These are phyloP conservation scores for Stomatorhinus walkeri DNA, from an alignment of 2,797 vertebrate genomes.

Conservation along the genomic window DNA sequence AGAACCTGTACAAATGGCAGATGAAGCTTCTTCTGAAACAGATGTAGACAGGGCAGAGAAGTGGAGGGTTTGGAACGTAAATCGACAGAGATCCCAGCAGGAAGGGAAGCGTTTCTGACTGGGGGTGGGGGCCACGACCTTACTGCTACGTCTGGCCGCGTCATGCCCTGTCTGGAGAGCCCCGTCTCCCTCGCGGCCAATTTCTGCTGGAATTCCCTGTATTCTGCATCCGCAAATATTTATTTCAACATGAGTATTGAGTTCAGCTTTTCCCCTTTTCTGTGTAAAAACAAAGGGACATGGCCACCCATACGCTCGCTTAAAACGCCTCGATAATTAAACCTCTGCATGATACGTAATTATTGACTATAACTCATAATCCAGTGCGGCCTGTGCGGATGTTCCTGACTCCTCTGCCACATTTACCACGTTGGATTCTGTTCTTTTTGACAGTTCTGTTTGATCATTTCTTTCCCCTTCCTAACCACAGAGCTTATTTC, in stretches of 20 bases:
- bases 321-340: constrained; percentile 43
- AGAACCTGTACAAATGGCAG: neutral
- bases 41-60: neutral
- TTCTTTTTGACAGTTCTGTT: neutral
- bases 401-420: neutral
- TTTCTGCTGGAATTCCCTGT: constrained; percentile 30
- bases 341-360: constrained; percentile 27
- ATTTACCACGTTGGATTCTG: neutral
- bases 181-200: constrained; percentile 33
- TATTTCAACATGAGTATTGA: constrained; percentile 45
- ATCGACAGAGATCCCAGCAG: neutral
- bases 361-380: constrained; percentile 36
- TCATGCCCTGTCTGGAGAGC: constrained; percentile 15
- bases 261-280: constrained; percentile 32
- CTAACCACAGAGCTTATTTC: neutral
- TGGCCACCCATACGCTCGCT: constrained; percentile 33
- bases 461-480: neutral
- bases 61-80: neutral
- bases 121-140: neutral
- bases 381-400: neutral
- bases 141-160: no score
- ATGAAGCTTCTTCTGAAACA: neutral
- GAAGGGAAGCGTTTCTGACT: neutral
- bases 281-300: constrained; percentile 37
- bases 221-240: constrained; percentile 34